Base-by-base conservation (phyloP, 2,797 vertebrate genomes). In the Alfaro cultratus region DNA sequence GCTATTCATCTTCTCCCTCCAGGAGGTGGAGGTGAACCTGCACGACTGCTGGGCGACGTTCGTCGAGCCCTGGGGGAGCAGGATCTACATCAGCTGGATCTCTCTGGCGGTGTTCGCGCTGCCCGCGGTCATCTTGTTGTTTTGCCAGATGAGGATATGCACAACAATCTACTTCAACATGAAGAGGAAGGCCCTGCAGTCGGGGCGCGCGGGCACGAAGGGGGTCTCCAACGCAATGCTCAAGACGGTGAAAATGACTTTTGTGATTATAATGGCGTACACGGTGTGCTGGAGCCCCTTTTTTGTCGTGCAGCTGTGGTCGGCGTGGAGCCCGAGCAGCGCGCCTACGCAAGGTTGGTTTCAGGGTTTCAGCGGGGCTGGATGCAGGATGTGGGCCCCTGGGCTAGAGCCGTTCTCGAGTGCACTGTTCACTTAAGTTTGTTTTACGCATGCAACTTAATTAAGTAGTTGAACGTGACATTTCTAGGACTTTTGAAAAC, bases 11-110 rank as follows among this genome's bases (percentile, higher is more conserved):
- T 98, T 98, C 90, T 97, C 97, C 0, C 81, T 97, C 18, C 92
- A 84, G 77, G 96, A 97, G 91, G 96, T 97, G 1, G 92, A 85
- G 18, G 92, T 90, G n/a, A 94, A 96, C 75, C 95, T 96, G 82
- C 88, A 94, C 87, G 97, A 98, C 80, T 98, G 97, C 89, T 98
- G 97, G 97, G 96, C 97, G 0, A 94, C 97, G 0, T 98, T 98
- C 64, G 90, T 89, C 5, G 95, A 95, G 51, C 93, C 96, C 0
- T 98, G 97, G 97, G 97, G 96, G 0, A 92, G 93, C 3, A 95
- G 92, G 34, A 93, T 94, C 71, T 97, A 98, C 86, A 78, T 98
- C 87, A 97, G 95, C 70, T 98, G 97, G 97, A 97, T 96, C 83
- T 95, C 97, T 0, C 77, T 97, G 75, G 95, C 96, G 5, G 93